Percentiles rank a stretch among this genome's conserved stretches.
Evolutionary conservation across 2,797 vertebrate species (phyloP).

Genomic region (Iguana delicatissima): DNA sequence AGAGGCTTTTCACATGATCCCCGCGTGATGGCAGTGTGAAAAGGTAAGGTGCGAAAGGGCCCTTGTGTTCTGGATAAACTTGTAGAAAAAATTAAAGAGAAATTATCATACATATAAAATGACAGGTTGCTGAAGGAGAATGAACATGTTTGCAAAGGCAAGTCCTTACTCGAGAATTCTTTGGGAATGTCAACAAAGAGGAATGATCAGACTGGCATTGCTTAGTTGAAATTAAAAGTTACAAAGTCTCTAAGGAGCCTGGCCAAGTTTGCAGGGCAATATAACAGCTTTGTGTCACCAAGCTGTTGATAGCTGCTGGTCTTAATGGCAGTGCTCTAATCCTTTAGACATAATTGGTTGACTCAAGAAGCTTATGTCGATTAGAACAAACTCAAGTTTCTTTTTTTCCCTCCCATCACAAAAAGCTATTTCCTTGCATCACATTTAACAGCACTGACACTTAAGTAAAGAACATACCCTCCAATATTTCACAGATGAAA

Average conservation of each 20-base stretch:
- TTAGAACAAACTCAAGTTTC: background rate
- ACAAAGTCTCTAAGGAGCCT: background rate
- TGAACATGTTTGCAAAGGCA: background rate
- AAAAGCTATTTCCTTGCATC: no score
- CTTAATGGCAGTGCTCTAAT: background rate
- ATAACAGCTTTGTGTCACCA: background rate
- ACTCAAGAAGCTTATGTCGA: background rate
- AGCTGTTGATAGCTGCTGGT: background rate
- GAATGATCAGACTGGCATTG: no score
- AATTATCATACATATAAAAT: background rate
- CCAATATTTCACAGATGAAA: no score
- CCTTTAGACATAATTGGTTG: background rate
- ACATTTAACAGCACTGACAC: no score
- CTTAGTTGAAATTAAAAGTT: background rate
- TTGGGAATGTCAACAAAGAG: background rate
- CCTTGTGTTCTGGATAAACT: background rate
- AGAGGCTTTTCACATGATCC: no score
- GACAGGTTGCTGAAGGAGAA: background rate
- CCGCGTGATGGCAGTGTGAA: no score
- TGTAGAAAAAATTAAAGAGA: background rate
- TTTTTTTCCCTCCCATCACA: no score
- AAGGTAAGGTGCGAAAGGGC: no score
- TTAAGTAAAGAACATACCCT: no score
- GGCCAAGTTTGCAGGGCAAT: background rate
- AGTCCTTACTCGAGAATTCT: background rate